Evolutionary conservation across 2,797 vertebrate species (phyloP).

Genomic region (Pyrocephalus nanus): DNA sequence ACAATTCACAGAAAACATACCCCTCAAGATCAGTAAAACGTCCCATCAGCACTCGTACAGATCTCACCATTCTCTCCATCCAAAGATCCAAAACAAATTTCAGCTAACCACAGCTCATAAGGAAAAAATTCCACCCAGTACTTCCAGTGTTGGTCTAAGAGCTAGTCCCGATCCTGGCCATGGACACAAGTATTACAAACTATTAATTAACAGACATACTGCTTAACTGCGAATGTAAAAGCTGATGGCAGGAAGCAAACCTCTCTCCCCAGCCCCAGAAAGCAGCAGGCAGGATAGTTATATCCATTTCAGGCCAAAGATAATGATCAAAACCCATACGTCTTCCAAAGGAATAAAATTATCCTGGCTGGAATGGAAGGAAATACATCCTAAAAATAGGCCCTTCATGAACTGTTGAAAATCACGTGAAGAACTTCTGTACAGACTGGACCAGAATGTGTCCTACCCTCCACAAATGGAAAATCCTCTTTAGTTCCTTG

Average conservation of each 20-base stretch:
- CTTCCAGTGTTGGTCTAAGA: neutral
- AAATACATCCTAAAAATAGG: conserved; percentile 15
- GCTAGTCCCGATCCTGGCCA: neutral
- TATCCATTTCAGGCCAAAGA: neutral
- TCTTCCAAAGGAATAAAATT: conserved; percentile 11
- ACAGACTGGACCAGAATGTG: neutral
- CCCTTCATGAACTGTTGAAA: neutral
- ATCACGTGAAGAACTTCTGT: neutral
- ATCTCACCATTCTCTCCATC: neutral
- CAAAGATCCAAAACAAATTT: conserved; percentile 20
- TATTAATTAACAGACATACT: neutral
- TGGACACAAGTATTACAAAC: neutral
- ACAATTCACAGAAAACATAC: neutral
- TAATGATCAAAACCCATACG: neutral
- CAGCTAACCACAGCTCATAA: neutral
- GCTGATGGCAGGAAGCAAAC: neutral
- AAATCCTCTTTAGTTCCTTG: conserved; percentile 88
- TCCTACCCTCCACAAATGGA: conserved; percentile 95
- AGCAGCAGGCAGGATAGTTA: neutral
- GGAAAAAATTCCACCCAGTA: conserved; percentile 14
- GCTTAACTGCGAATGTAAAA: neutral
- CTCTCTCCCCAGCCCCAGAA: neutral
- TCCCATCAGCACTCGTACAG: neutral
- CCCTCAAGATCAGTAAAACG: neutral
- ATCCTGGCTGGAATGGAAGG: neutral